Evolutionary conservation across 2,113 vertebrate species (phyloP), one percentile per base, ranked within the genome.

Genomic region (Prinia subflava): DNA sequence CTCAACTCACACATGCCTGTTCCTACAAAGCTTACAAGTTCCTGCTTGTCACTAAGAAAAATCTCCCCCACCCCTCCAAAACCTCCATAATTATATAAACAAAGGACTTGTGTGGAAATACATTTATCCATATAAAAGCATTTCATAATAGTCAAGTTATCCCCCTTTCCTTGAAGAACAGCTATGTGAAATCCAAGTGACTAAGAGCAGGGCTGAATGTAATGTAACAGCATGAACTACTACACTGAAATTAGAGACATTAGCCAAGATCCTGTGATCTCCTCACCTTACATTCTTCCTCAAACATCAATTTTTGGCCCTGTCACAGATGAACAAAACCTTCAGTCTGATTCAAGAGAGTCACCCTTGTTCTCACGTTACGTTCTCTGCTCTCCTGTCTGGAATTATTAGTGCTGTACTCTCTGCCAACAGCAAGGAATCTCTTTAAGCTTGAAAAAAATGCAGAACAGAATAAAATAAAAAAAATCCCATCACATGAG

Each of bases 381-480:
- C 23, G 0, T 89, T 75, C 83, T 41, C 35, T 44, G 39, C 86
- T 93, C 82, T 89, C 37, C 83, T 74, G 64, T 78, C 83, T 35
- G 37, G 77, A 44, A 92, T 75, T 70, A 83, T 75, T 86, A 87
- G 49, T 44, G 56, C 53, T 60, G 64, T 31, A 52, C 63, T 92
- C 79, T 47, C 78, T 75, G 92, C 77, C 90, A 94, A 92, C 23
- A 87, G 78, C 76, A 83, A 78, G 50, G 64, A 94, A 87, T 60
- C 75, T 92, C 93, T 94, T 77, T 49, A 93, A 90, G 86, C 71
- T 63, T 92, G 71, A 71, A 91, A 83, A 92, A 82, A 79, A 6
- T 15, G 47, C 76, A 70, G 31, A 94, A 75, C 23, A 52, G 42
- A 87, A 65, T 56, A 31, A 71, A 52, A 75, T 53, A 27, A 41